Evolutionary conservation across 2,888 invertebrate genomes (phyloP).

Genomic region (Apodemia duryi): DNA sequence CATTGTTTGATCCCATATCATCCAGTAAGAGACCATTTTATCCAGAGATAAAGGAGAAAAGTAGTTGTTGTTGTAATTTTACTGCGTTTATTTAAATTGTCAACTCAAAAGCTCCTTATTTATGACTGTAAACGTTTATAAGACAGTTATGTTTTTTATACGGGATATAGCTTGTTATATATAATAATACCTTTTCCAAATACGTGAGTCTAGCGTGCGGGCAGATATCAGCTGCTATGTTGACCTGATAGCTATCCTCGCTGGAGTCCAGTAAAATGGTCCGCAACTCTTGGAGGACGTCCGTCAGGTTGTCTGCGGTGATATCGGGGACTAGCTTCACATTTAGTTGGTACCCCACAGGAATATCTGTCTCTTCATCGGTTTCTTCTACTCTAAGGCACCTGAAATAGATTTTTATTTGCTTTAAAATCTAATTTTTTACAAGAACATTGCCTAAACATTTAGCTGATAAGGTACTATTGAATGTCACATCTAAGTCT

Average conservation of each 20-base stretch:
- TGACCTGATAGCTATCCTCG: constrained; percentile 48
- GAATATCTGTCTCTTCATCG: constrained; percentile 36
- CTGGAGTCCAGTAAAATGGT: constrained; percentile 37
- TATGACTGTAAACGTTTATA: too few relatives aligned
- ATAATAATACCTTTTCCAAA: constrained; percentile 66
- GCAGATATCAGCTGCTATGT: constrained; percentile 65
- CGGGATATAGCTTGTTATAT: too few relatives aligned
- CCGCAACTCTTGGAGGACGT: constrained; percentile 54
- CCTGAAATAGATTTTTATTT: constrained; percentile 52
- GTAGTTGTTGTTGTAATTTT: too few relatives aligned
- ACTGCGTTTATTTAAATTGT: neutral
- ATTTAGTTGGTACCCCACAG: constrained; percentile 72
- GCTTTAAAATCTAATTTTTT: too few relatives aligned
- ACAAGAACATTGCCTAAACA: too few relatives aligned
- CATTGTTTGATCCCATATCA: too few relatives aligned
- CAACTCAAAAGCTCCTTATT: too few relatives aligned
- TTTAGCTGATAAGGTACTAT: too few relatives aligned
- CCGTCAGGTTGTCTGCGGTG: constrained; percentile 43
- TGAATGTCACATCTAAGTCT: too few relatives aligned
- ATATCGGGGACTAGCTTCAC: constrained; percentile 68
- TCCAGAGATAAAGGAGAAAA: too few relatives aligned
- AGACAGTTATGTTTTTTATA: too few relatives aligned
- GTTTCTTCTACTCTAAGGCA: constrained; percentile 74
- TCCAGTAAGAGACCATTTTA: too few relatives aligned
- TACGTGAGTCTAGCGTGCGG: constrained; percentile 71